Base-by-base conservation (phyloP, 2,113 vertebrate genomes). In the Dicrurus megarhynchus region DNA sequence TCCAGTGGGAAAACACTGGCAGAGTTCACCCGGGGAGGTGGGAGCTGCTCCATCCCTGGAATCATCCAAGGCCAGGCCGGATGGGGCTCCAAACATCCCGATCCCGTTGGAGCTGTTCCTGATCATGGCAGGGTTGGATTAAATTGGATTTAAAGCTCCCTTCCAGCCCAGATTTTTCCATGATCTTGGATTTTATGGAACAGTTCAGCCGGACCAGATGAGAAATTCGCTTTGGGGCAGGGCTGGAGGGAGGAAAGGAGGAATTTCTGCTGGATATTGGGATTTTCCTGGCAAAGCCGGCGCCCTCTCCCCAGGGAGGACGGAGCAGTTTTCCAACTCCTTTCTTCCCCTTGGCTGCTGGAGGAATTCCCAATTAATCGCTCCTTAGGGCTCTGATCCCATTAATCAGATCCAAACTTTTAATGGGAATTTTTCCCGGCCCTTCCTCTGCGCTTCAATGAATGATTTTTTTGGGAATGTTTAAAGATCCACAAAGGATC, bases 361-460 rank as follows among this genome's bases (percentile, higher is more conserved):
- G 49, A 91, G 93, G 69, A 79, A 83, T 97, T 91, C 70, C 96
- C 87, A 86, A 83, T 95, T 94, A 94, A 96, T 96, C 5, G 2
- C 21, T 39, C 7, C 1, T 75, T 26, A 73, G 89, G 73, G 60
- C 87, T 96, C 60, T 78, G 75, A 94, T 96, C 61, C 90, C 82
- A 32, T 94, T 92, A 90, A 97, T 97, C 95, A 94, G 75, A 96
- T 83, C 95, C 97, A 82, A 93, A 95, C 37, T 85, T 44, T 96
- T 95, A 87, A 95, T 88, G 91, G 96, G 94, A 67, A 70, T 81
- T 96, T 97, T 96, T 74, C 71, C 89, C 28, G 57, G 37, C 16
- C 86, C n/a, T 94, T 95, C 87, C 90, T 52, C 93, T 95, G 93
- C 59, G 37, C 37, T 60, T 77, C 16, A n/a, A 5, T 27, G 6